Percentiles rank a stretch among this genome's conserved stretches.
Evolutionary conservation across 2,888 invertebrate species (phyloP).

Genomic region (Hymenopus coronatus): DNA sequence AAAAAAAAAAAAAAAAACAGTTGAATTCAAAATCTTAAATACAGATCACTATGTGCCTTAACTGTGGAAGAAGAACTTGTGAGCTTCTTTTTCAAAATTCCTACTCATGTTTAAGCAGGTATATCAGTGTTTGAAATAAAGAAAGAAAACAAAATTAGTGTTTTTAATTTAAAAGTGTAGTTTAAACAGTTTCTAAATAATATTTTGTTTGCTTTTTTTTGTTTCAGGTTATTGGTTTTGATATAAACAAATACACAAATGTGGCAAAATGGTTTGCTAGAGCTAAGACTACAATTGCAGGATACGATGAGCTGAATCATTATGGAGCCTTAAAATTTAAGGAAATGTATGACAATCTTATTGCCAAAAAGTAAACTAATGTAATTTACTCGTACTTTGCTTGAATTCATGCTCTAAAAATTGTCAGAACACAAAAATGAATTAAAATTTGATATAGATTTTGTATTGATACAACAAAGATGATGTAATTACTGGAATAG

Average conservation of each 20-base stretch:
- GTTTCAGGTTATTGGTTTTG: conserved; percentile 50
- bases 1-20: too few relatives aligned
- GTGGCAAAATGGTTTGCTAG: conserved; percentile 61
- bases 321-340: conserved; percentile 28
- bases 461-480: neutral
- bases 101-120: too few relatives aligned
- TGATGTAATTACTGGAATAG: neutral
- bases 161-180: too few relatives aligned
- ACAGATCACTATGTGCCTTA: too few relatives aligned
- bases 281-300: conserved; percentile 57
- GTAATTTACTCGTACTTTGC: neutral
- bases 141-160: too few relatives aligned
- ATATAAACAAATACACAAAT: conserved; percentile 67
- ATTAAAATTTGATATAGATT: neutral
- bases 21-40: too few relatives aligned
- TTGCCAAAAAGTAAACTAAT: conserved; percentile 25
- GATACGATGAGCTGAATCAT: conserved; percentile 51
- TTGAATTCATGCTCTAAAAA: neutral
- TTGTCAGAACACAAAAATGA: neutral
- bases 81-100: too few relatives aligned
- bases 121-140: too few relatives aligned
- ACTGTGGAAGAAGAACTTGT: too few relatives aligned
- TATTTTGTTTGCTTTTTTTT: too few relatives aligned
- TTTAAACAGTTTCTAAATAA: too few relatives aligned
- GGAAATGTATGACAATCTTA: conserved; percentile 25